Base-by-base conservation (phyloP, 2,113 vertebrate genomes). In the Nettapus auritus region DNA sequence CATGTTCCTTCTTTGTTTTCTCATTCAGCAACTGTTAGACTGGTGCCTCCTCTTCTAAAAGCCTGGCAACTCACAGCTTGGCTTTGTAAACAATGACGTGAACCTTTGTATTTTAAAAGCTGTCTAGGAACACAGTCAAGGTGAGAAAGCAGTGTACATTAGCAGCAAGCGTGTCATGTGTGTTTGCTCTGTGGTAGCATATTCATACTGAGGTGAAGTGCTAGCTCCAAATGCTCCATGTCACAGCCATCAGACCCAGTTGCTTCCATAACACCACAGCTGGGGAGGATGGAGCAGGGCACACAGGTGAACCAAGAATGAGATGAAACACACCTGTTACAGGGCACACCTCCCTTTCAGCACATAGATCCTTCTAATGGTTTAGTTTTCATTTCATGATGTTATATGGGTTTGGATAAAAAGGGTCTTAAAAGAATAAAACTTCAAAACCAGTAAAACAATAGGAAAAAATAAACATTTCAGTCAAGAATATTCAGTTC, bases 341-440 rank as follows among this genome's bases (percentile, higher is more conserved):
- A 16, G 2, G 10, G 25, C 13, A 46, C 21, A 22, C 13, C 4
- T 34, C 2, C 4, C 44, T 36, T 74, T 34, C 0, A 0, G 34
- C 38, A 79, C 71, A 73, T 3, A 33, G 3, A 8, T 11, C 28
- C 18, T 68, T 77, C n/a, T 2, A 22, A 48, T 48, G 0, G 40
- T 62, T 92, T 33, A 31, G 20, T 33, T 40, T 5, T 44, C 7
- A 36, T 56, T 71, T 73, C 4, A 18, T 48, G 5, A 57, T 10
- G 21, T 26, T 26, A 59, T 2, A n/a, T 1, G 2, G 12, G 6
- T 75, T 90, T 79, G n/a, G 50, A 44, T 22, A 25, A 22, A 66
- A 57, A 60, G 8, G 10, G 13, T 81, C 52, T 62, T 67, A 11
- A 44, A 71, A 81, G 22, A 82, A 56, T 6, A 87, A 44, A 83